Base-by-base conservation (phyloP, 2,888 invertebrate species). In the Trisateles emortualis region DNA sequence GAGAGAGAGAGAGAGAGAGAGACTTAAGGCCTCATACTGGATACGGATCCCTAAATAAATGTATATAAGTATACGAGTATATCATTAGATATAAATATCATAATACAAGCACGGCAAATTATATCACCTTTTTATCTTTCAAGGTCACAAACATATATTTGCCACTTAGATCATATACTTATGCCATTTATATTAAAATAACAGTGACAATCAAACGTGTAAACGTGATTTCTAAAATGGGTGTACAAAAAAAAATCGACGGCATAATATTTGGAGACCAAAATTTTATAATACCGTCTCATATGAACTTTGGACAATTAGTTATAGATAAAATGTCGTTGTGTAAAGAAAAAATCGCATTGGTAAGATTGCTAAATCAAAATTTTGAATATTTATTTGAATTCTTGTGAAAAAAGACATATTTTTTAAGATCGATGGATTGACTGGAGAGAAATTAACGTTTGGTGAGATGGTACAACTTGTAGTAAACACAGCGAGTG, bases 301-400 rank as follows among this genome's bases (percentile, higher is more conserved):
- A 87, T 64, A 71, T 79, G 69, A 87, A 87, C 64, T 83, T 70
- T 68, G 88, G 87, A 38, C 73, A 68, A 54, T 73, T 77, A 58
- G 52, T 74, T 8, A 58, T 86, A 30, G 79, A 86, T 46, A 72
- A 58, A 47, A 62, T 87, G 53, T 64, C 74, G 32, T 63, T 58
- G 14, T 61, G 64, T 40, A 77, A 76, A 53, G 65, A 81, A n/a
- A 81, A 75, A 62, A 48, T 72, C 6, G 84, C 84, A 22, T 67
- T 88, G 80, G 88, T 88, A 74, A 80, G 85, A 17, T 9, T 2
- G 16, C 8, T 0, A 9, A 36, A 16, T 44, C 16, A 5, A 22
- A 32, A 26, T 11, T 9, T 6, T 39, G 5, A 17, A 5, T 9
- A 8, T 13, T 30, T 36, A 49, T 6, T 9, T 0, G 19, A 8